phyloP scores from a whole-genome alignment of 2,113 vertebrate species.

The Hyperopisus bebe region DNA sequence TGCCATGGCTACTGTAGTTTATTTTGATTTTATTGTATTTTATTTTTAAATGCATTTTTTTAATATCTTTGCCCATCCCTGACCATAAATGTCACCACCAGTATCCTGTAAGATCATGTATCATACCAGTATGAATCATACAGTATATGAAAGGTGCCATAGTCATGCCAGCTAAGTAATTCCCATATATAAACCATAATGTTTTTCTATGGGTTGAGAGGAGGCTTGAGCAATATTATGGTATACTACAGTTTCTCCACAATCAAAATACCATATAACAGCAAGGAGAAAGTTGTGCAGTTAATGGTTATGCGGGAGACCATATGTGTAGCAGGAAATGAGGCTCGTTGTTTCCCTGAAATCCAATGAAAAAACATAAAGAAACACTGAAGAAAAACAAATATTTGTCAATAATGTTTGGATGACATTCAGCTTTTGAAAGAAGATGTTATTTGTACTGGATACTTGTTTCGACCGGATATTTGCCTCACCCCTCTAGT shows the following conservation, averaged over 20 bases:
- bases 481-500: background rate
- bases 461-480: background rate
- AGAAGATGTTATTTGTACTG: background rate
- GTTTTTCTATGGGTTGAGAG: background rate
- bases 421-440: background rate
- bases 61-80: background rate
- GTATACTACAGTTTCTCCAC: background rate
- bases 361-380: background rate
- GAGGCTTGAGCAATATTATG: background rate
- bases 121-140: background rate
- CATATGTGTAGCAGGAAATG: background rate
- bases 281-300: background rate
- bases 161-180: background rate
- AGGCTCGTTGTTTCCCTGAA: background rate
- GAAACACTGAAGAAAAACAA: background rate
- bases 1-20: background rate
- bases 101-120: background rate
- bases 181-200: background rate
- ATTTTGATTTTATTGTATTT: background rate
- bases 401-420: background rate
- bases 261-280: background rate
- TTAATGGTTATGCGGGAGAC: background rate
- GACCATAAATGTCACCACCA: background rate
- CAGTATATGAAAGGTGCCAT: background rate
- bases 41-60: background rate